Evolutionary conservation across 23 tunicate species (phyloP), one percentile per base, ranked within the genome.

Genomic region (Phallusia fumigata): DNA sequence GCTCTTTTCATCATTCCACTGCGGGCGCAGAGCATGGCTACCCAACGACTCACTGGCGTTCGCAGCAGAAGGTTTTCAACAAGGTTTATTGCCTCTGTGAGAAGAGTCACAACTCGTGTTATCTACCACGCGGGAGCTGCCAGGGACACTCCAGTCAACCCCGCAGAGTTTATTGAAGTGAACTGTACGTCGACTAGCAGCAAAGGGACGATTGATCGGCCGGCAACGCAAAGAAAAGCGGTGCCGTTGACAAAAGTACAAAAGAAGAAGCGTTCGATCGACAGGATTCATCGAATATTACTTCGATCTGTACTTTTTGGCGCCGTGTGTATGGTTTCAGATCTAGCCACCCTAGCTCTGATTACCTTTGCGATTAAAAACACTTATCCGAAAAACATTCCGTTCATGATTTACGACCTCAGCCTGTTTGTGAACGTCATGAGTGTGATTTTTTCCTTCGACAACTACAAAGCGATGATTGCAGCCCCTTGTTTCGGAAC

Each of bases 401-500:
- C 90, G n/a, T 35, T 81, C 12, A 50, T 74, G 26, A 33, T 86
- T 0, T 86, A 80, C 33, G 90, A 86, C 53, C 34, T 86, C 32
- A 86, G 75, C 51, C 77, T 81, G 31, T 80, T 80, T 31, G 30
- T 80, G 32, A 86, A 86, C 35, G 65, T 86, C 0, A 34, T 86
- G 28, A 40, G 81, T 74, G 80, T 86, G 28, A 81, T 86, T 26
- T 30, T 82, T 40, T 86, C 90, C 24, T 86, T 86, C 75, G 36
- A 53, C 32, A 35, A 64, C 36, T 86, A 81, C 85, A 80, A 80
- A 52, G 74, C 73, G 22, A 86, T 86, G 36, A 33, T 86, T 18
- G 31, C 30, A 2, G 49, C 90, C n/a, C 83, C 84, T 10, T 33
- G 78, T 19, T 33, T 33, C 40, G 44, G 78, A 33, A 31, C 44